phyloP scores from a whole-genome alignment of 2,888 invertebrate genomes.

The Stenoptilia bipunctidactyla region DNA sequence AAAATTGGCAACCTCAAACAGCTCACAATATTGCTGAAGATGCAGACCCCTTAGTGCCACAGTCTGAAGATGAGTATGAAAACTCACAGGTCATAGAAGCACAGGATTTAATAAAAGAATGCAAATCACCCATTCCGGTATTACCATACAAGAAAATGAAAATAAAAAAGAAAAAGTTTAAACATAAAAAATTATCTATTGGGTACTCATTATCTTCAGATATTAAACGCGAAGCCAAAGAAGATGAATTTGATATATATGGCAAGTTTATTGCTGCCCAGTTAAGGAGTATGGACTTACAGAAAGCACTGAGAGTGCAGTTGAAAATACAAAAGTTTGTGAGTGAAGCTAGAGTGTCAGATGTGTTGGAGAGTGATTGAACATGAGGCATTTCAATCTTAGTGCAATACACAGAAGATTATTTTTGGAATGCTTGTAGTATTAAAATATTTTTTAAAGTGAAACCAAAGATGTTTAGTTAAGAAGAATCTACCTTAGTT shows the following conservation, averaged over 20 bases:
- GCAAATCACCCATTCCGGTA: slow-evolving; percentile 19
- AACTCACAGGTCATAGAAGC: slow-evolving; percentile 11
- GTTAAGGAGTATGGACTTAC: slow-evolving; percentile 34
- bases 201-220: slow-evolving; percentile 17
- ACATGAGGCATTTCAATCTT: too few relatives aligned
- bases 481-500: too few relatives aligned
- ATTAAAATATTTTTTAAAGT: too few relatives aligned
- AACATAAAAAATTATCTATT: slow-evolving; percentile 21
- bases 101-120: slow-evolving; percentile 17
- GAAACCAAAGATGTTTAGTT: too few relatives aligned
- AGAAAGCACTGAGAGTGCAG: slow-evolving; percentile 36
- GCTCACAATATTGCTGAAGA: slow-evolving; percentile 27
- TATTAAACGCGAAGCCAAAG: slow-evolving; percentile 22
- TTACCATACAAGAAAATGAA: slow-evolving; percentile 19
- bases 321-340: slow-evolving; percentile 40
- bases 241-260: slow-evolving; percentile 51
- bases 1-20: slow-evolving; percentile 37
- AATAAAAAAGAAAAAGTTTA: slow-evolving; percentile 35
- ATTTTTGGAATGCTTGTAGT: too few relatives aligned
- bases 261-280: slow-evolving; percentile 46
- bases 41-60: slow-evolving; percentile 36
- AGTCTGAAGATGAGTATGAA: slow-evolving; percentile 35
- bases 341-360: slow-evolving; percentile 38
- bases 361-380: slow-evolving; percentile 12
- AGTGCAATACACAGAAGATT: too few relatives aligned